These are phyloP conservation scores for Hemithea aestivaria DNA, from an alignment of 2,888 invertebrate genomes.

Conservation along the genomic window DNA sequence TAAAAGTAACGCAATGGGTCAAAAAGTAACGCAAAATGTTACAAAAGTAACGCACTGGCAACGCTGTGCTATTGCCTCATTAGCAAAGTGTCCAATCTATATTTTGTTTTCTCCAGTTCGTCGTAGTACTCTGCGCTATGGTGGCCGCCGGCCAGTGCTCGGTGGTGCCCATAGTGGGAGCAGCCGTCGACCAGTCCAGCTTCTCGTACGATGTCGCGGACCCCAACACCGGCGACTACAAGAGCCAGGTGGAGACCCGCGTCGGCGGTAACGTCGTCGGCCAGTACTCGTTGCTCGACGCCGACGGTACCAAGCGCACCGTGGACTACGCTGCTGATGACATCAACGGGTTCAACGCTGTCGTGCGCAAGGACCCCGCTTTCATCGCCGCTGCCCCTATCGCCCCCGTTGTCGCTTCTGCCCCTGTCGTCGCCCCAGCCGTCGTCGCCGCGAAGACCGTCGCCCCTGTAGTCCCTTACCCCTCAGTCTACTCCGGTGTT, in stretches of 20 bases:
- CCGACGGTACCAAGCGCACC: slow-evolving; percentile 75
- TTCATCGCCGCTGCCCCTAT: slow-evolving; percentile 32
- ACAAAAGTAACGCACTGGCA: too few species aligned
- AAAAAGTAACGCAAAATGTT: too few species aligned
- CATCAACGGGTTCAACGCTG: slow-evolving; percentile 75
- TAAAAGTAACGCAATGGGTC: too few species aligned
- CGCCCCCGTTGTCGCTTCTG: slow-evolving; percentile 33
- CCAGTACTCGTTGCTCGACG: slow-evolving; percentile 73
- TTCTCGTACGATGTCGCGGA: slow-evolving; percentile 77
- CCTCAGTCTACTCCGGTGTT: slow-evolving; percentile 20
- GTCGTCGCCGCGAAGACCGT: slow-evolving; percentile 32
- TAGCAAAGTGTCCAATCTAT: too few species aligned
- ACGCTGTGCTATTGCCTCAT: too few species aligned
- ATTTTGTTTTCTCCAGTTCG: slow-evolving; percentile 46
- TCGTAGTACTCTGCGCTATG: slow-evolving; percentile 54
- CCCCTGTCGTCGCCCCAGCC: slow-evolving; percentile 26
- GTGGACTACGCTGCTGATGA: slow-evolving; percentile 77
- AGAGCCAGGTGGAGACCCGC: slow-evolving; percentile 74
- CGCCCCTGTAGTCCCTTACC: slow-evolving; percentile 28
- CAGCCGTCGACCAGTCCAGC: slow-evolving; percentile 57
- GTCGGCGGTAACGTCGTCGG: slow-evolving; percentile 70
- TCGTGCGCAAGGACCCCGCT: slow-evolving; percentile 71
- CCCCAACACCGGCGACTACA: slow-evolving; percentile 76
- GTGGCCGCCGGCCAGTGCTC: slow-evolving; percentile 54
- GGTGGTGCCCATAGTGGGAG: slow-evolving; percentile 50